These are phyloP conservation scores for Ochotona curzoniae DNA, from an alignment of 2,113 vertebrate species.

Conservation along the genomic window DNA sequence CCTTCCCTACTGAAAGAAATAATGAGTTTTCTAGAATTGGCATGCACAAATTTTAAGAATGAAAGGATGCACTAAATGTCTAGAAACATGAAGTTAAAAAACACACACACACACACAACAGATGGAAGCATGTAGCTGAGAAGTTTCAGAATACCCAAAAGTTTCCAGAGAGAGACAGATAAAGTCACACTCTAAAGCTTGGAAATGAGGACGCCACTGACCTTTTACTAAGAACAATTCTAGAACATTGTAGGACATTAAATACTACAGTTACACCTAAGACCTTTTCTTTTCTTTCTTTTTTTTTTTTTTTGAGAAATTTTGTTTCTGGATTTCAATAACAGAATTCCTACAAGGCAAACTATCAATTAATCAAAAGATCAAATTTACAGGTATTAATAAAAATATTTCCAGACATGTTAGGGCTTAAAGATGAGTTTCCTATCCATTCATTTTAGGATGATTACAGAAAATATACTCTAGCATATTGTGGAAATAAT, in stretches of 20 bases:
- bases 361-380: not conserved
- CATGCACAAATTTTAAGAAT: not conserved
- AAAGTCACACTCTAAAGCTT: not conserved
- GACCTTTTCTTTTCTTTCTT: not conserved
- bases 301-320: not conserved
- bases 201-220: not conserved
- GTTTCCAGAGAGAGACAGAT: not conserved
- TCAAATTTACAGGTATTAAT: not conserved
- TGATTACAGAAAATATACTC: not conserved
- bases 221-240: not conserved
- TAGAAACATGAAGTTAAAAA: not conserved
- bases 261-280: not conserved
- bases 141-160: not conserved
- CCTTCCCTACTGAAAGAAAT: not conserved
- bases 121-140: not conserved
- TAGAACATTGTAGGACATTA: not conserved
- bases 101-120: too few species aligned
- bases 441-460: not conserved
- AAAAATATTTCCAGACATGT: not conserved
- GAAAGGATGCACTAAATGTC: not conserved
- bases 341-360: not conserved
- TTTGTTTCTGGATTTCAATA: conserved; percentile 31
- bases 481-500: not conserved
- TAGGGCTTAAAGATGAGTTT: not conserved
- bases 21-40: not conserved